A percentile compares a stretch with the other conserved stretches of the same genome.
Evolutionary conservation across 2,113 vertebrate genomes (phyloP).

Genomic region (Nestor notabilis): DNA sequence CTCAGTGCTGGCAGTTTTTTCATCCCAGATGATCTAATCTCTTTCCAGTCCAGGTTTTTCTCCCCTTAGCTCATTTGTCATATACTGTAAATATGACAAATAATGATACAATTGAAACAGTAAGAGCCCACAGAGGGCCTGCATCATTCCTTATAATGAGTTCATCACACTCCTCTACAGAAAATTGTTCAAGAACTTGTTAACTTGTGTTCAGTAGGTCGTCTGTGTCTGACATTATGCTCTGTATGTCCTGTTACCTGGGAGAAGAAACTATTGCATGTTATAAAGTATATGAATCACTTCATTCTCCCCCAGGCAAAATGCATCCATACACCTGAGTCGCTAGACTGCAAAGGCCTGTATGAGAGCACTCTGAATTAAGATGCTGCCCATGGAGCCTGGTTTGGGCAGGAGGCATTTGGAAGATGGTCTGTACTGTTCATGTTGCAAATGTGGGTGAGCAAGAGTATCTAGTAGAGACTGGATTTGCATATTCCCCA

Average conservation of each 20-base stretch:
- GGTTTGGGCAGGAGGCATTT: background rate
- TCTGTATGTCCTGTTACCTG: background rate
- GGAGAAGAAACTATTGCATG: background rate
- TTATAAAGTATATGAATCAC: background rate
- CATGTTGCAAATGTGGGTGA: background rate
- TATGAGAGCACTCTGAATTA: background rate
- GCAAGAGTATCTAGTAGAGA: background rate
- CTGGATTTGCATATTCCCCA: background rate
- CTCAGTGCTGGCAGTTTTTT: slow-evolving; percentile 49
- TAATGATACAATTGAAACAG: slow-evolving; percentile 44
- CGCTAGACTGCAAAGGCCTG: background rate
- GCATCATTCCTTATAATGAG: slow-evolving; percentile 19
- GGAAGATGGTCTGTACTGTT: background rate
- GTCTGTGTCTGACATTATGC: background rate
- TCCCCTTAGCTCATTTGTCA: slow-evolving; percentile 57
- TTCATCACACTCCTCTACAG: slow-evolving; percentile 18
- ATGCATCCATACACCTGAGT: background rate
- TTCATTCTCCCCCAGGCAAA: background rate
- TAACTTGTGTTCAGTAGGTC: slow-evolving; percentile 21
- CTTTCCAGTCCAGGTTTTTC: slow-evolving; percentile 47
- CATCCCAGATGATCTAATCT: slow-evolving; percentile 62
- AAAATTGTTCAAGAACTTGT: slow-evolving; percentile 45
- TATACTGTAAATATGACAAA: slow-evolving; percentile 67
- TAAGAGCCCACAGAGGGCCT: slow-evolving; percentile 16
- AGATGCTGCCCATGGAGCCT: background rate